Evolutionary conservation across 64 coral and sea anemone genomes (phyloP).

Genomic region (Stichodactyla mertensii): DNA sequence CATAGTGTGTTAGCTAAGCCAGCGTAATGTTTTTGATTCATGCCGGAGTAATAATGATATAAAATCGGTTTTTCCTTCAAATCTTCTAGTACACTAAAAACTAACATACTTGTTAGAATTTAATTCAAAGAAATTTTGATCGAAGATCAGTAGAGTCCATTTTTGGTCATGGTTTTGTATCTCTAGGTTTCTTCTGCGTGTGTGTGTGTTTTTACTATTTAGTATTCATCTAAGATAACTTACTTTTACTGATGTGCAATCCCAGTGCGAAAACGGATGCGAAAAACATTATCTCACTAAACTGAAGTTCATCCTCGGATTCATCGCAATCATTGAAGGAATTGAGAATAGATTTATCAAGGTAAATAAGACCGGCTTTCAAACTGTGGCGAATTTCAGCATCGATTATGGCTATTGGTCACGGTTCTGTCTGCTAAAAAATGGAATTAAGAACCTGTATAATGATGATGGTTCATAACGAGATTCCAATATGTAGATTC

Average conservation of each 20-base stretch:
- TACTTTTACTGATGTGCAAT: constrained; percentile 6
- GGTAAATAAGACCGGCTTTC: neutral
- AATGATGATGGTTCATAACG: neutral
- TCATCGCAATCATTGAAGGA: neutral
- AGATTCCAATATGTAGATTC: neutral
- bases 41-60: no score
- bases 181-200: no score
- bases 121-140: no score
- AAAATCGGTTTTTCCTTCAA: no score
- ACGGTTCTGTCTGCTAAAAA: neutral
- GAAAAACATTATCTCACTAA: constrained; percentile 1
- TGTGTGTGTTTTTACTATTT: no score
- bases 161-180: no score
- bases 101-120: no score
- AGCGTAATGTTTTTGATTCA: no score
- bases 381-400: neutral
- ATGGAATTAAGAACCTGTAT: neutral
- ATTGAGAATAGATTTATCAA: neutral
- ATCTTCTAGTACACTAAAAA: no score
- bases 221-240: neutral
- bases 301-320: neutral
- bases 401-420: neutral
- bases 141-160: no score
- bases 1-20: no score
- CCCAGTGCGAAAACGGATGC: constrained; percentile 13